These are phyloP conservation scores for Zaprionus lineosus DNA, from an alignment of 2,888 invertebrate genomes.

Conservation along the genomic window DNA sequence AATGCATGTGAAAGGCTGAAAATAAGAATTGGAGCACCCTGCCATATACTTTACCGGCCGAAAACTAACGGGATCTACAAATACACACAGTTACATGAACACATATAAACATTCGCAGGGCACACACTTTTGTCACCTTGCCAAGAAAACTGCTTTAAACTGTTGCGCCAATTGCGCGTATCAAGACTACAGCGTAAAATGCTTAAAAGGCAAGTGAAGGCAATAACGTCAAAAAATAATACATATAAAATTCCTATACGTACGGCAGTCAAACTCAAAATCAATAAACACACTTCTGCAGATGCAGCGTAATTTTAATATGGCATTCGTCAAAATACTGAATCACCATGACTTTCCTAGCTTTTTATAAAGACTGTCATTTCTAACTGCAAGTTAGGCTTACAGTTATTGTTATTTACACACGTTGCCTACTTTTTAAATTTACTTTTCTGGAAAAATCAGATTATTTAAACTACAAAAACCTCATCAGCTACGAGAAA, in stretches of 20 bases:
- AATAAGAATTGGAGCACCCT: conserved; percentile 79
- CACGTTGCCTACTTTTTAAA: too few species aligned
- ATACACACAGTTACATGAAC: conserved; percentile 3
- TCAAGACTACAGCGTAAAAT: conserved; percentile 23
- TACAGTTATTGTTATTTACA: too few species aligned
- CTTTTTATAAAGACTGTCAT: too few species aligned
- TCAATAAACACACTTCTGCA: conserved; percentile 9
- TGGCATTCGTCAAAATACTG: too few species aligned
- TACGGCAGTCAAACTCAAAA: conserved; percentile 2
- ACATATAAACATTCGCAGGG: conserved; percentile 26
- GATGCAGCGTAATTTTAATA: too few species aligned
- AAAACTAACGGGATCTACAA: conserved; percentile 39
- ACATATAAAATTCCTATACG: too few species aligned
- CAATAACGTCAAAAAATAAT: conserved; percentile 4
- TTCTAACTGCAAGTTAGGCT: too few species aligned
- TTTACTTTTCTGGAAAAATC: too few species aligned
- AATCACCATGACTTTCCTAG: too few species aligned
- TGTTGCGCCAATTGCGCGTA: conserved; percentile 57
- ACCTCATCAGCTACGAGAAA: conserved; percentile 20
- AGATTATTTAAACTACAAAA: too few species aligned
- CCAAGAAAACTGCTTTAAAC: conserved; percentile 62
- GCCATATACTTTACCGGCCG: conserved; percentile 56
- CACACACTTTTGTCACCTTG: conserved; percentile 64
- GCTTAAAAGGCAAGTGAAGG: conserved; percentile 27
- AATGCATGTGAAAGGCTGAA: conserved; percentile 62